Base-by-base conservation (phyloP, 1,140 invertebrate species). In the Campodea augens region DNA sequence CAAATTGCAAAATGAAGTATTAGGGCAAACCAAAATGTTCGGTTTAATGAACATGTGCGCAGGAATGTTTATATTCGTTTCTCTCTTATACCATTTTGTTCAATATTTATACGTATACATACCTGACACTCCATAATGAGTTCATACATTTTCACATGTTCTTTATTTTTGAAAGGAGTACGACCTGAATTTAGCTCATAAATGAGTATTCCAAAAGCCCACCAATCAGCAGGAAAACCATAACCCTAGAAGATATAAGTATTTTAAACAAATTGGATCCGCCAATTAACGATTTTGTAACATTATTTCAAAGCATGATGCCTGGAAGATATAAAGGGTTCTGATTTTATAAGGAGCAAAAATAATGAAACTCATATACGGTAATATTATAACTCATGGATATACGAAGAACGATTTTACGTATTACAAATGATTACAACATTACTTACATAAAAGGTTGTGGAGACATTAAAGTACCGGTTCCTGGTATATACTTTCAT, bases 121-220 rank as follows among this genome's bases (percentile, higher is more conserved):
- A 66, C 60, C 52, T 60, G 63, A 41, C 64, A 63, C 4, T 65
- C 55, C 48, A 74, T 68, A 46, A 69, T 69, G 50, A 58, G 59
- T 57, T 78, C 76, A 59, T 80, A 80, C 44, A 78, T 80, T 57
- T 78, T 74, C 51, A 74, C 73, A 5, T 71, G 72, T 53, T 74
- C 69, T 52, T 74, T 71, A 23, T 72, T 71, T 52, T 68, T 73
- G 56, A 74, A 74, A 7, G 72, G 72, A 38, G 60, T 53, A 40
- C 53, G 59, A 22, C 61, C 61, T 23, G 60, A 57, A 23, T 56
- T 53, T 73, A 78, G 76, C 60, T 78, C 75, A 59, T 71, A 78
- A 1, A 78, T 55, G 2, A 78, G 73, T 12, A 71, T 68, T 21
- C 75, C 75, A 25, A 77, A 53, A 49, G 73, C 75, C 75, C 75